phyloP scores from a whole-genome alignment of 2,113 vertebrate species.

The Laticauda laticaudata region DNA sequence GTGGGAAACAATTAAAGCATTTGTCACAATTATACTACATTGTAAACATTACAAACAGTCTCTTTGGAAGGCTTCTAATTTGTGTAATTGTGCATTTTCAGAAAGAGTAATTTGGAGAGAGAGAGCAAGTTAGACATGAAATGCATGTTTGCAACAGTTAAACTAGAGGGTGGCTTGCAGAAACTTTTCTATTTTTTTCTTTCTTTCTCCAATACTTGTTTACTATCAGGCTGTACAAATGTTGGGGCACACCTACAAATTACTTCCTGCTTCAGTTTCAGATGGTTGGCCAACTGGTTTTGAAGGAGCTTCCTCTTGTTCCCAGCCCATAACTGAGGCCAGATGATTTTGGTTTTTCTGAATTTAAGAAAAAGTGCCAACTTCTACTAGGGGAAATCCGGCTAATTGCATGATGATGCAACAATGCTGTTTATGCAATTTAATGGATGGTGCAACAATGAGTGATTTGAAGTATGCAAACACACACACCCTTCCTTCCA shows the following conservation, averaged over 20 bases:
- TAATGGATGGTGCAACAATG: background rate
- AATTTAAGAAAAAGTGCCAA: background rate
- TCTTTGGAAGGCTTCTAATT: slow-evolving; percentile 11
- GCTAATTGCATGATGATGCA: background rate
- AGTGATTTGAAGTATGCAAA: background rate
- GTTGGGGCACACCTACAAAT: background rate
- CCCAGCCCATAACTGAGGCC: background rate
- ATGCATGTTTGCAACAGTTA: background rate
- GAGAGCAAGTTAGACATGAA: background rate
- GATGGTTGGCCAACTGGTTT: background rate
- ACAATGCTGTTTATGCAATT: background rate
- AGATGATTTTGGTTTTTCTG: background rate
- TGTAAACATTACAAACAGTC: slow-evolving; percentile 6
- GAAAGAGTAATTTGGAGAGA: background rate
- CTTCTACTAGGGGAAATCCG: background rate
- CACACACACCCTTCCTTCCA: background rate
- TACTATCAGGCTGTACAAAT: background rate
- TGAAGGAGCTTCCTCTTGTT: background rate
- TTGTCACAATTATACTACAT: slow-evolving; percentile 19
- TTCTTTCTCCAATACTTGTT: background rate
- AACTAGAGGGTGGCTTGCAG: background rate
- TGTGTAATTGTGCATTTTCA: slow-evolving; percentile 28
- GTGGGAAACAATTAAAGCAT: slow-evolving; percentile 20
- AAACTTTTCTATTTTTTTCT: background rate
- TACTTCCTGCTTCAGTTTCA: background rate